Conservation (phyloP, 2,888 invertebrate genomes). For the Halictus quadricinctus region DNA sequence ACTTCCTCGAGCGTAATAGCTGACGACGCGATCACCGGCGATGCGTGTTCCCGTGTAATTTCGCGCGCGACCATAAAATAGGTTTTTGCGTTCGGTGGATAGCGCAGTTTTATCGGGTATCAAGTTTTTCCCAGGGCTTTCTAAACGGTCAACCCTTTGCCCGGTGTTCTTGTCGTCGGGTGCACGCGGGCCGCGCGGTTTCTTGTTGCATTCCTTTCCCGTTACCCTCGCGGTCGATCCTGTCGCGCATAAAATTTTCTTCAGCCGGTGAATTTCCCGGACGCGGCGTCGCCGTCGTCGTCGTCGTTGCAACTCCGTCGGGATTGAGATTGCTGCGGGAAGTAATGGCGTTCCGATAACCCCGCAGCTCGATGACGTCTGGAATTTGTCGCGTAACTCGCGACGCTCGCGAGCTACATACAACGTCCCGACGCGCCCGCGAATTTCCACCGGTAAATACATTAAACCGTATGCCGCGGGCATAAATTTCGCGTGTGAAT, state of each 20-base stretch:
- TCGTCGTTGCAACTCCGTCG: slow-evolving; percentile 6
- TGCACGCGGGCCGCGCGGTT: background rate
- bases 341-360: slow-evolving; percentile 22
- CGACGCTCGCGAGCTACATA: background rate
- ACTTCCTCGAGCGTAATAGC: background rate
- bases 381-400: slow-evolving; percentile 7
- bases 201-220: slow-evolving; percentile 26
- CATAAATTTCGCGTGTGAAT: slow-evolving; percentile 13
- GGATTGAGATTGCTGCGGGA: slow-evolving; percentile 20
- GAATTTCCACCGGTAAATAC: slow-evolving; percentile 4
- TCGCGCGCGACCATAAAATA: background rate
- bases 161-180: background rate
- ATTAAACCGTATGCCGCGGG: slow-evolving; percentile 8
- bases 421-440: background rate
- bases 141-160: background rate
- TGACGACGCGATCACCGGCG: background rate
- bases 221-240: slow-evolving; percentile 12
- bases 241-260: slow-evolving; percentile 2
- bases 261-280: background rate
- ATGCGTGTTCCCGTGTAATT: slow-evolving; percentile 11
- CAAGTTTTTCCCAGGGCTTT: background rate
- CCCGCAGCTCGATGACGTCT: slow-evolving; percentile 22
- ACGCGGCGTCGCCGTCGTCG: background rate
- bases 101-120: slow-evolving; percentile 6
- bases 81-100: background rate